A percentile compares a stretch with the other conserved stretches of the same genome.
phyloP scores from a whole-genome alignment of 2,888 invertebrate genomes.

The Netelia fuscicornis region DNA sequence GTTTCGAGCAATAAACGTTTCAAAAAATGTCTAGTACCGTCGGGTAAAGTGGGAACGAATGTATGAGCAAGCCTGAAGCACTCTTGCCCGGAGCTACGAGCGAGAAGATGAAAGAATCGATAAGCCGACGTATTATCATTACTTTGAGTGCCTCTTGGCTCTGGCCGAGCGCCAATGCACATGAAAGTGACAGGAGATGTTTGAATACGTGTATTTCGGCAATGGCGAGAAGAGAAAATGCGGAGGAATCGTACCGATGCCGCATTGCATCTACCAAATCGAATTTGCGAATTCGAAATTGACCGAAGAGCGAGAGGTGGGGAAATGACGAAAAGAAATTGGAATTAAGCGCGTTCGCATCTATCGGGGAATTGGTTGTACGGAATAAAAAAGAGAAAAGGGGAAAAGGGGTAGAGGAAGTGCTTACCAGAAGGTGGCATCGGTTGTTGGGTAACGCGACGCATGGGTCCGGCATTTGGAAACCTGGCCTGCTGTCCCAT shows the following conservation, averaged over 20 bases:
- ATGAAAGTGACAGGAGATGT: conserved; percentile 67
- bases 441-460: conserved; percentile 89
- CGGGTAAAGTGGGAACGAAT: conserved; percentile 13
- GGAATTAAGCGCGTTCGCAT: conserved; percentile 12
- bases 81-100: conserved; percentile 36
- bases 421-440: conserved; percentile 89
- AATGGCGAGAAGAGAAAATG: conserved; percentile 42
- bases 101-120: conserved; percentile 74
- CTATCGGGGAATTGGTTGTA: too few species aligned
- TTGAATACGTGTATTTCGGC: conserved; percentile 45
- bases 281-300: conserved; percentile 25
- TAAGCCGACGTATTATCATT: conserved; percentile 76
- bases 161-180: conserved; percentile 74
- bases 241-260: conserved; percentile 44
- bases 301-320: conserved; percentile 3
- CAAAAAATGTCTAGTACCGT: neutral
- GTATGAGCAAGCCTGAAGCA: neutral
- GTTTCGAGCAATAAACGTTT: neutral
- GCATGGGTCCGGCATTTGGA: conserved; percentile 86
- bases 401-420: conserved; percentile 7
- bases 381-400: too few species aligned
- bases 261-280: conserved; percentile 43
- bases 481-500: conserved; percentile 85
- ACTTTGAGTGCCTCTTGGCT: conserved; percentile 77
- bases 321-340: conserved; percentile 22